Conservation (phyloP, 2,113 vertebrate genomes). For the Centrocercus urophasianus region DNA sequence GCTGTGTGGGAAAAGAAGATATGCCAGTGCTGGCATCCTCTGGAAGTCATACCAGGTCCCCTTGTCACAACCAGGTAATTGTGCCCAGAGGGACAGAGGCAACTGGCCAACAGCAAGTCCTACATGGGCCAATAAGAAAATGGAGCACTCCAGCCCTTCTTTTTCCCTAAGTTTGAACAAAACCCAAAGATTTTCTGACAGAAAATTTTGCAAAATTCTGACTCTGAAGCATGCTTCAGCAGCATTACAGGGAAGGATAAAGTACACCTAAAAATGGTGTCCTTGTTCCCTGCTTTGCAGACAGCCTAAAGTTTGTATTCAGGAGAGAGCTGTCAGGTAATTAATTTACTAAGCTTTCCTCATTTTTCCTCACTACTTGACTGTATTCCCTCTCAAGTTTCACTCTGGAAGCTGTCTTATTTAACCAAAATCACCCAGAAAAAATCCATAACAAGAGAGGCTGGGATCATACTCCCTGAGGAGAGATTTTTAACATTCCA, state of each 20-base stretch:
- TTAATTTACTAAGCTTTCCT: neutral
- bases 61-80: neutral
- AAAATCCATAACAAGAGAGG: neutral
- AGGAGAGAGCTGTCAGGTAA: neutral
- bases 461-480: neutral
- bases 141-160: neutral
- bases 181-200: neutral
- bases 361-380: neutral
- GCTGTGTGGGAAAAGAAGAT: neutral
- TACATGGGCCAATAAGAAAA: neutral
- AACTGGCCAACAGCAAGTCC: neutral
- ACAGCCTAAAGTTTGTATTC: neutral
- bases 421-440: neutral
- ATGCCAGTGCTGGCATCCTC: neutral
- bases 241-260: neutral
- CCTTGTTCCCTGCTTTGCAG: neutral
- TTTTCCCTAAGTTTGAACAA: neutral
- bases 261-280: neutral
- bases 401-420: neutral
- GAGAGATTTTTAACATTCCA: neutral
- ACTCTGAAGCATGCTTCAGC: neutral
- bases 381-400: neutral
- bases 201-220: neutral
- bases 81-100: neutral
- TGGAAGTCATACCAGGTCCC: accelerated